Evolutionary conservation across 2,113 vertebrate genomes (phyloP), one percentile per base, ranked within the genome.

Genomic region (Echinops telfairi): DNA sequence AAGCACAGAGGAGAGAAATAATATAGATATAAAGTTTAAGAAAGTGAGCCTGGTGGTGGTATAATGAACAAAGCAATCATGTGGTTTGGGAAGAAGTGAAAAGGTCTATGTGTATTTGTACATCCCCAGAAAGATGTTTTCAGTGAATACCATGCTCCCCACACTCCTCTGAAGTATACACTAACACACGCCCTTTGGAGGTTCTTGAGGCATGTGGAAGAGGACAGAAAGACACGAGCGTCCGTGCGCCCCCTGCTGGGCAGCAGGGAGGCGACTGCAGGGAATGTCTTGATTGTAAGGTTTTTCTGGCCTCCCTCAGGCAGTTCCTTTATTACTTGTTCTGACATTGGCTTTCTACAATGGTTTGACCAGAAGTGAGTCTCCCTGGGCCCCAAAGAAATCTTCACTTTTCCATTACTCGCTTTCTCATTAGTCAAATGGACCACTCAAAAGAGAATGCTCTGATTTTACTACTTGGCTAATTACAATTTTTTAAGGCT

Each of bases 261-360:
- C 4, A 75, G n/a, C 11, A 9, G 1, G 15, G 17, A 1, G 20
- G 31, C 19, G 12, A 22, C 0, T 0, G 10, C 19, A 38, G 57
- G 22, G 58, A 36, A n/a, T 15, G 4, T 66, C 25, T 60, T 29
- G 68, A 60, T 40, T n/a, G 40, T 76, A 6, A 66, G 68, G 57
- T 1, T 58, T 53, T 36, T 36, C 68, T 53, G 25, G 47, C 3
- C 9, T 17, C 29, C 68, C 20, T 68, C 17, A 70, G 1, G 36
- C 2, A 47, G 6, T 17, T 33, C 22, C 68, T 36, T 70, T 17
- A 33, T 25, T n/a, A n/a, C 14, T 36, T 81, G 84, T 7, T 53
- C 31, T n/a, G 10, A 2, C 15, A 27, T 64, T 64, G 80, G 38
- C 23, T 85, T 86, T 77, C 7, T 82, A 68, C 31, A 86, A 79